Base-by-base conservation (phyloP, 2,888 invertebrate genomes). In the Phoenoteleia sp. region DNA sequence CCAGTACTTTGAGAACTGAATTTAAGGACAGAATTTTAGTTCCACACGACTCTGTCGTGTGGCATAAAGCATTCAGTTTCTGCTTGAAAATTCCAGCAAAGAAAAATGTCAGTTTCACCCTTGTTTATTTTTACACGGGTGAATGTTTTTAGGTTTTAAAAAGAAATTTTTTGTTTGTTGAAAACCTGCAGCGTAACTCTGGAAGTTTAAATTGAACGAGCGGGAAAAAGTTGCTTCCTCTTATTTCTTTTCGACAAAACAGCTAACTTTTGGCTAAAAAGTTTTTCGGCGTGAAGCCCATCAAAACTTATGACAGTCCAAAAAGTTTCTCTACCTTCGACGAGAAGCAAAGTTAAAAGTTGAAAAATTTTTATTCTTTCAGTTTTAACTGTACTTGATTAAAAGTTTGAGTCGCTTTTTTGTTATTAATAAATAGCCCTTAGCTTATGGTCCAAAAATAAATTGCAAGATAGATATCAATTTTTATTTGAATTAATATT, bases 271-370 rank as follows among this genome's bases (percentile, higher is more conserved):
- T 49, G 60, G 33, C 29, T 27, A 47, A 60, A 72, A 72, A 72
- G 36, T 72, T 72, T 60, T 54, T 47, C 52, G 60, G 33, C 60
- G 45, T 7, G 72, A 72, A 74, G 72, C 62, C 52, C 74, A 64
- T 74, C 74, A 62, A 62, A 74, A 74, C 52, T 74, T 62, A 74
- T 62, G 62, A 74, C 74, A 74, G 29, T 74, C 42, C 33, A n/a
- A 17, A 62, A 62, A 74, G 74, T 74, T 74, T 11, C 23, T 23
- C 15, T 13, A 60, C 27, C 49, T 47, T 52, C 49, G 33, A 52
- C 49, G 39, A 36, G 49, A 17, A 33, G 39, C 36, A 9, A 49
- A 74, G 47, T 60, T 29, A 23, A 47, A 58, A 47, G 29, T 72
- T 21, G 33, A 58, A 60, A 52, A 29, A 21, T 56, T 47, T 66